A percentile compares a stretch with the other conserved stretches of the same genome.
phyloP scores from a whole-genome alignment of 2,797 vertebrate species.

The Pseudotriccus pelzelni region DNA sequence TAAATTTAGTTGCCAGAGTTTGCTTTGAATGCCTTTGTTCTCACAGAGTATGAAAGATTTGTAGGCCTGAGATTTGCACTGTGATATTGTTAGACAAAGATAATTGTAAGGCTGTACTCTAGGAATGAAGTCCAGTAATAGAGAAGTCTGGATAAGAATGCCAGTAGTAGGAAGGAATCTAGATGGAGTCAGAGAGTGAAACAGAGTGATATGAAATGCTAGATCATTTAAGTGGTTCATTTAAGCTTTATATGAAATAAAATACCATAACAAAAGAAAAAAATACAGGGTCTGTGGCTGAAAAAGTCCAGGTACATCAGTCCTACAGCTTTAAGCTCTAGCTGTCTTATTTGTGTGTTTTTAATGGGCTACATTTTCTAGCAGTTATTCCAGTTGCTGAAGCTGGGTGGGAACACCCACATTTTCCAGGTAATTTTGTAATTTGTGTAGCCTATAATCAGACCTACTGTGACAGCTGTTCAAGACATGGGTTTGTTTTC shows the following conservation, averaged over 20 bases:
- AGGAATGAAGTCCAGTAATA: not conserved
- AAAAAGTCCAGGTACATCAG: not conserved
- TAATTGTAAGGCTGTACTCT: not conserved
- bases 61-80: not conserved
- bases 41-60: not conserved
- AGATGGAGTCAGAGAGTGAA: not conserved
- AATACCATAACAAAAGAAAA: not conserved
- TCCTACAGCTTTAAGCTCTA: not conserved
- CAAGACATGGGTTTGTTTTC: not conserved
- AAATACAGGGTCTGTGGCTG: not conserved
- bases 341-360: not conserved
- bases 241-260: not conserved
- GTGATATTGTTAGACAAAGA: not conserved
- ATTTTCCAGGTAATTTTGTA: not conserved
- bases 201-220: not conserved
- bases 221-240: not conserved
- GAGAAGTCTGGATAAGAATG: not conserved
- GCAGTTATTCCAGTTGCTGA: not conserved
- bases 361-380: not conserved
- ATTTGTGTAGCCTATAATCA: constrained; percentile 18
- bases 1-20: not conserved
- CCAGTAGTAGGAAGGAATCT: not conserved
- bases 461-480: not conserved
- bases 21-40: not conserved
- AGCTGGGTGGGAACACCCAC: not conserved